Conservation (phyloP, 2,888 invertebrate genomes). For the Netelia inedita region DNA sequence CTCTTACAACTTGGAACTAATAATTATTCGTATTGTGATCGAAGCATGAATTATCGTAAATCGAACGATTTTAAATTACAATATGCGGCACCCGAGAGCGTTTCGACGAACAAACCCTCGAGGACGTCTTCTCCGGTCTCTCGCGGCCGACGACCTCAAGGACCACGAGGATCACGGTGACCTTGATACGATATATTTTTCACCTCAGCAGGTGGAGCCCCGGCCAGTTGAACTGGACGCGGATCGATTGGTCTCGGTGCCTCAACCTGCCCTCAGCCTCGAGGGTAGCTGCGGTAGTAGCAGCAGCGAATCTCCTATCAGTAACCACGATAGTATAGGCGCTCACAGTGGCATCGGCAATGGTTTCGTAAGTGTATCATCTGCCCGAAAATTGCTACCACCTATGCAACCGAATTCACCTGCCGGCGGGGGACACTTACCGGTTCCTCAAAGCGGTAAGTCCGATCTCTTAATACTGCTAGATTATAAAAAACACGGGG, state of each 20-base stretch:
- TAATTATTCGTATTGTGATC: neutral
- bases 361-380: conserved; percentile 79
- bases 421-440: conserved; percentile 59
- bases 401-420: conserved; percentile 84
- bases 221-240: conserved; percentile 70
- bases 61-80: neutral
- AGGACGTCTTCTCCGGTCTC: conserved; percentile 56
- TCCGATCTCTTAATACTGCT: conserved; percentile 24
- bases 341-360: conserved; percentile 80
- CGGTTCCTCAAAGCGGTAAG: conserved; percentile 71
- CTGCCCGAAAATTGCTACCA: conserved; percentile 84
- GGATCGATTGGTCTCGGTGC: conserved; percentile 70
- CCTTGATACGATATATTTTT: conserved; percentile 69
- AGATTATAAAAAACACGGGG: neutral
- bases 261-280: conserved; percentile 73
- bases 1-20: neutral
- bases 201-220: conserved; percentile 76
- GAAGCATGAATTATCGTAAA: neutral
- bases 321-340: conserved; percentile 83
- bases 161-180: conserved; percentile 55
- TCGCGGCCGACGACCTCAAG: conserved; percentile 67
- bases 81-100: neutral
- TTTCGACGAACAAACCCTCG: neutral
- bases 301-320: conserved; percentile 87
- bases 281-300: conserved; percentile 87